Base-by-base conservation (phyloP, 2,888 invertebrate genomes). In the Alcis repandata region DNA sequence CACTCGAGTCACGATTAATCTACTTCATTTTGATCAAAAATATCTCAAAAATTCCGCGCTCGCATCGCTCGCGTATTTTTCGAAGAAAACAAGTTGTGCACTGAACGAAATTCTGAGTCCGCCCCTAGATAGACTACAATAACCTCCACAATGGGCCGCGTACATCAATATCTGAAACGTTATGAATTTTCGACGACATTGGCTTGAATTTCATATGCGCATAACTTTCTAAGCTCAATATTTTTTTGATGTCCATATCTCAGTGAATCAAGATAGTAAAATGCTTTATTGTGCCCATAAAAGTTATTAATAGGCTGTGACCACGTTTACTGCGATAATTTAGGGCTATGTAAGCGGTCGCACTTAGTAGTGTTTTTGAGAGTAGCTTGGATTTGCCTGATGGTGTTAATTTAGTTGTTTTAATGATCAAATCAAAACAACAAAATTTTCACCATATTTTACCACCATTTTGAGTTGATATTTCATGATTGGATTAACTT, bases 181-280 rank as follows among this genome's bases (percentile, higher is more conserved):
- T 68, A 64, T 67, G 70, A 68, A 70, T 63, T 56, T 59, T n/a
- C 63, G 58, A 59, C 49, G 61, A 63, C 67, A 68, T 60, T 60
- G 62, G 63, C 63, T 62, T 45, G 67, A 62, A 70, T 73, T 71
- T 68, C 68, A 69, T 73, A 73, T 73, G 70, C 68, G 68, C 71
- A 71, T 71, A 69, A 68, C 67, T 62, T 67, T 65, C 66, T 69
- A 65, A 53, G 59, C 61, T 57, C 59, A 61, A 63, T 46, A 61
- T 63, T 69, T 56, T 46, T 63, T 63, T 58, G 58, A 63, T 57
- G 54, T 62, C 64, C 63, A 51, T 67, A 59, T 60, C 67, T 40
- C 58, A 32, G 54, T 67, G 40, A 67, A 69, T 70, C 65, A 59
- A 58, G 48, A 61, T 65, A 67, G 63, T 69, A 67, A 70, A 69